phyloP scores from a whole-genome alignment of 2,888 invertebrate species.

The Nesidiocoris tenuis region DNA sequence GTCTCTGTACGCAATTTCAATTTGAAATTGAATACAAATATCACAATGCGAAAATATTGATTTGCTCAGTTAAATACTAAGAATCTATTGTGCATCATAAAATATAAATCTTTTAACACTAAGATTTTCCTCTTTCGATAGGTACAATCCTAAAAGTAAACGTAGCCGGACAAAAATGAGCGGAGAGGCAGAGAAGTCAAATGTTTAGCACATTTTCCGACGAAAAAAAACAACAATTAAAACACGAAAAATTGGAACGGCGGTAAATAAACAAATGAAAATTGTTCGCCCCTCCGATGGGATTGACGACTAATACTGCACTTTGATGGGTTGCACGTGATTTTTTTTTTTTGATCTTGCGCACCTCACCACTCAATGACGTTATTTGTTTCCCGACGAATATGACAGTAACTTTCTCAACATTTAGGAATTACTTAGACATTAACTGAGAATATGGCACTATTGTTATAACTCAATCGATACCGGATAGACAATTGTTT shows the following conservation, averaged over 20 bases:
- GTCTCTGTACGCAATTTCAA: conserved; percentile 12
- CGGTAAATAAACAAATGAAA: background rate
- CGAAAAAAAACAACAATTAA: too few species aligned
- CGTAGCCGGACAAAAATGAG: conserved; percentile 29
- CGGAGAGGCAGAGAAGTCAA: conserved; percentile 28
- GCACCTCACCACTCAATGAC: background rate
- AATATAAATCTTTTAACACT: conserved; percentile 43
- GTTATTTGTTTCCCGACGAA: conserved; percentile 11
- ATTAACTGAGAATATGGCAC: conserved; percentile 39
- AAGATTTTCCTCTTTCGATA: background rate
- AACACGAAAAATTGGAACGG: background rate
- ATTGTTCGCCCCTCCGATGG: background rate
- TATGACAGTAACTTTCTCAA: conserved; percentile 8
- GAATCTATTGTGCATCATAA: conserved; percentile 44
- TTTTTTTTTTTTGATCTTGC: background rate
- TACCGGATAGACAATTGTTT: conserved; percentile 31
- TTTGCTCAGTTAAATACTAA: conserved; percentile 20
- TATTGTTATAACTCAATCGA: conserved; percentile 29
- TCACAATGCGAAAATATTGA: conserved; percentile 48
- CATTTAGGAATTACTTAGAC: conserved; percentile 21
- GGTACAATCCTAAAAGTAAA: conserved; percentile 7
- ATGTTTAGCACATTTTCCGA: background rate
- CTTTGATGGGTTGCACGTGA: background rate
- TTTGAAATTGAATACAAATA: conserved; percentile 47
- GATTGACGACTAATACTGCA: background rate